Base-by-base conservation (phyloP, 2,797 vertebrate genomes). In the Apogon talboti region DNA sequence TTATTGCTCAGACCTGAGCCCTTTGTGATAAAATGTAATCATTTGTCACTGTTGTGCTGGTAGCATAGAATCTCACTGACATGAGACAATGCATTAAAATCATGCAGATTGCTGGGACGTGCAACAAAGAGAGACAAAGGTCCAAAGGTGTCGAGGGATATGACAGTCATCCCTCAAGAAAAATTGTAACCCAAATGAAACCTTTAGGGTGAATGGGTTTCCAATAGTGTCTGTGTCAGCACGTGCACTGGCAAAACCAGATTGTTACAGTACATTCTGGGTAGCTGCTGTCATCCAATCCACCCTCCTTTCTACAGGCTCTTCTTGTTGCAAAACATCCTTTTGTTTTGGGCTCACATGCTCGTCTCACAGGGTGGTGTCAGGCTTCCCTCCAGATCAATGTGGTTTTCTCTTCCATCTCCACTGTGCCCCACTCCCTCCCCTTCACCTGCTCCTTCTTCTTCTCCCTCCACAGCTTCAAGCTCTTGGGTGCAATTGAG, bases 341-440 rank as follows among this genome's bases (percentile, higher is more conserved):
- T 43, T 30, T 44, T 1, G 1, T 19, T 38, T 57, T 40, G 9
- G 47, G n/a, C 84, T 98, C 92, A 98, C 96, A 98, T 98, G 91
- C 95, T 96, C 37, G 96, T 96, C 93, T 98, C 96, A 0, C 96
- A 95, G 64, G 95, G 95, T 0, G 96, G 94, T 67, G 95, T 95
- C 58, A 91, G 91, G 82, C 92, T 93, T 75, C 93, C 91, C 52
- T 97, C 96, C 81, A 92, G 72, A 81, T 93, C 95, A 74, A 98
- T 90, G 86, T 98, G 96, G 85, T 99, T 99, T 89, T 97, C 95
- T 79, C 89, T 92, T 83, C 94, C 96, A 78, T 91, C 95, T 75
- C 91, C 79, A 84, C 46, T 92, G 71, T 93, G 94, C 62, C 71
- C 65, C 30, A 90, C 83, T 71, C 87, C 90, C 13, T 85, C 89